Evolutionary conservation across 2,888 invertebrate species (phyloP).

Genomic region (Sphinx pinastri): DNA sequence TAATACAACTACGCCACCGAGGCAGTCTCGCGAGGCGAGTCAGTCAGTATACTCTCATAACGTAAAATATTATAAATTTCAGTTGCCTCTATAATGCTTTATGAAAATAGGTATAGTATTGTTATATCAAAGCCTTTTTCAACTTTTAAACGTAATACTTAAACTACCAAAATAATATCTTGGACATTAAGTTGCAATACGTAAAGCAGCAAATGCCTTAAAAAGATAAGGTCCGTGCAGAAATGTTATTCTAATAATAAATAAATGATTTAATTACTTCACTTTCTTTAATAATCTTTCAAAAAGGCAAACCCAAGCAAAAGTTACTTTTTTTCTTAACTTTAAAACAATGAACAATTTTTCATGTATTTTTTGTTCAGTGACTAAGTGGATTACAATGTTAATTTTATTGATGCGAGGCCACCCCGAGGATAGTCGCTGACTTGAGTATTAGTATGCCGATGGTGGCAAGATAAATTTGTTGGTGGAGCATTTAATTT

Average conservation of each 20-base stretch:
- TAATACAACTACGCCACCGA: too few relatives aligned
- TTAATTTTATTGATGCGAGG: constrained; percentile 81
- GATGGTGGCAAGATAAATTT: constrained; percentile 80
- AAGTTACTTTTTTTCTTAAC: not conserved
- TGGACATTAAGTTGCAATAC: too few relatives aligned
- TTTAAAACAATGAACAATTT: constrained; percentile 50
- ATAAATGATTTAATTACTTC: not conserved
- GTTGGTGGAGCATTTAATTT: constrained; percentile 78
- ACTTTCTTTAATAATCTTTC: not conserved
- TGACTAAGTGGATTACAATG: constrained; percentile 80
- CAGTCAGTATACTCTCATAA: too few relatives aligned
- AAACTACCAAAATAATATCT: too few relatives aligned
- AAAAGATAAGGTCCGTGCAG: too few relatives aligned
- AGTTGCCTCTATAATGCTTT: too few relatives aligned
- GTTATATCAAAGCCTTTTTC: too few relatives aligned
- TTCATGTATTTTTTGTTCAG: constrained; percentile 69
- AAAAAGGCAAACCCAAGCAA: not conserved
- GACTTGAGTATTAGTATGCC: constrained; percentile 75
- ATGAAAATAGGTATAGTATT: too few relatives aligned
- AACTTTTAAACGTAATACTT: too few relatives aligned
- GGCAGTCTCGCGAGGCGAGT: too few relatives aligned
- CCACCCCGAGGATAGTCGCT: constrained; percentile 65
- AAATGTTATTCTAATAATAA: not conserved
- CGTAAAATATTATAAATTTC: too few relatives aligned
- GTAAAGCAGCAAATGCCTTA: too few relatives aligned